A percentile compares a stretch with the other conserved stretches of the same genome.
Conservation (phyloP, 92 coral and sea anemone genomes). For the Meandrina meandrites region DNA sequence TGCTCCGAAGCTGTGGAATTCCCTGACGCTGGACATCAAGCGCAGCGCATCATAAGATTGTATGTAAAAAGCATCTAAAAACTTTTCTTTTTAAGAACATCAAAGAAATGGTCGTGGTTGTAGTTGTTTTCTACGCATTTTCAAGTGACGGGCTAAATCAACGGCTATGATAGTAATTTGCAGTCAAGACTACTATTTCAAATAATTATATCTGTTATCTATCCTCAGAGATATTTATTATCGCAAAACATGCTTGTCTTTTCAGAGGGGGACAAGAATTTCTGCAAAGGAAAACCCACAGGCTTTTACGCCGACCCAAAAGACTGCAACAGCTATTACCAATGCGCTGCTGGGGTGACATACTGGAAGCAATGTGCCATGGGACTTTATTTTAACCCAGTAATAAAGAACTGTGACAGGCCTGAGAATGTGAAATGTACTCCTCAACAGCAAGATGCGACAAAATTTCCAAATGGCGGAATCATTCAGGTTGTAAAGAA, state of each 20-base stretch:
- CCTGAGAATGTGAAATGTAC: constrained; percentile 50
- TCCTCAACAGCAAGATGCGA: neutral
- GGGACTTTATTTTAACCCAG: constrained; percentile 52
- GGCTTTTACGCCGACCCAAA: constrained; percentile 71
- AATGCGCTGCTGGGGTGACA: constrained; percentile 53
- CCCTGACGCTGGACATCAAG: too few relatives aligned
- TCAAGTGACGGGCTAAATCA: too few relatives aligned
- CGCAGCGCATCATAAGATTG: too few relatives aligned
- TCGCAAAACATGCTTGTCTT: neutral
- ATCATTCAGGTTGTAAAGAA: neutral
- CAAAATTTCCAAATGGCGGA: neutral
- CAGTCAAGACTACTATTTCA: too few relatives aligned
- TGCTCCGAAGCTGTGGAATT: too few relatives aligned
- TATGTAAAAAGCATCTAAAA: too few relatives aligned
- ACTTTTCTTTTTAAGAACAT: too few relatives aligned
- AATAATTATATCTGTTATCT: too few relatives aligned
- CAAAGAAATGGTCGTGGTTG: too few relatives aligned
- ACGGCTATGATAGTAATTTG: too few relatives aligned
- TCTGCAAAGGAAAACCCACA: constrained; percentile 61
- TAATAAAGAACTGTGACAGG: constrained; percentile 47
- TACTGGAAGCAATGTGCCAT: constrained; percentile 51
- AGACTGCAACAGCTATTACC: constrained; percentile 66
- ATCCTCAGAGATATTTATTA: too few relatives aligned
- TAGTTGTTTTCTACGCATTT: too few relatives aligned
- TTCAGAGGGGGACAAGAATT: constrained; percentile 25